Percentiles rank a stretch among this genome's conserved stretches.
Evolutionary conservation across 92 coral and sea anemone species (phyloP).

Genomic region (Muricea muricata): DNA sequence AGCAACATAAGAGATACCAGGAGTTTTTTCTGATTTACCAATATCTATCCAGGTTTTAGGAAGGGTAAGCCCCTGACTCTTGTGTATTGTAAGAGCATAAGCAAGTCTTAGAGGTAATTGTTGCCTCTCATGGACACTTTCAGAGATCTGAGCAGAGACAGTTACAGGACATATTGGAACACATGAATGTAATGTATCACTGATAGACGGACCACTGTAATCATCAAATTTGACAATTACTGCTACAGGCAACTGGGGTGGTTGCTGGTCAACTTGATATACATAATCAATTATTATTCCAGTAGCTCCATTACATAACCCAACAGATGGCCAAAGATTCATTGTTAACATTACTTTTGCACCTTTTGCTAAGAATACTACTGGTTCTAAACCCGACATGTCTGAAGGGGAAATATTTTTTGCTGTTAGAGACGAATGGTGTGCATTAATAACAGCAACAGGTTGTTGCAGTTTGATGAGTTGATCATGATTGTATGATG

Average conservation of each 20-base stretch:
- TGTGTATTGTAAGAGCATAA: slow-evolving; percentile 15
- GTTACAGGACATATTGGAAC: slow-evolving; percentile 18
- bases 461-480: slow-evolving; percentile 50
- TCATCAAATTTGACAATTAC: slow-evolving; percentile 34
- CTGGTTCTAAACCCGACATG: slow-evolving; percentile 18
- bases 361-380: slow-evolving; percentile 11
- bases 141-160: slow-evolving; percentile 20
- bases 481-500: slow-evolving; percentile 47
- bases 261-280: slow-evolving; percentile 20
- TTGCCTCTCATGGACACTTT: slow-evolving; percentile 14
- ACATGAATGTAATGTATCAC: slow-evolving; percentile 17
- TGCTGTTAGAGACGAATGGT: neutral
- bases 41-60: slow-evolving; percentile 20
- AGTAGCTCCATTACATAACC: slow-evolving; percentile 16
- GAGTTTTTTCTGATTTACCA: slow-evolving; percentile 13
- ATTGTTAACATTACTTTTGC: slow-evolving; percentile 12
- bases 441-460: slow-evolving; percentile 36
- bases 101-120: slow-evolving; percentile 15
- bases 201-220: slow-evolving; percentile 28
- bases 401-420: neutral
- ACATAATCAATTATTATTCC: neutral
- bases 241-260: slow-evolving; percentile 34
- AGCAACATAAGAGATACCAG: slow-evolving; percentile 3
- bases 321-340: slow-evolving; percentile 24
- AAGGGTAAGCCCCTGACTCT: slow-evolving; percentile 16